Evolutionary conservation across 2,113 vertebrate genomes (phyloP).

Genomic region (Gobius niger): DNA sequence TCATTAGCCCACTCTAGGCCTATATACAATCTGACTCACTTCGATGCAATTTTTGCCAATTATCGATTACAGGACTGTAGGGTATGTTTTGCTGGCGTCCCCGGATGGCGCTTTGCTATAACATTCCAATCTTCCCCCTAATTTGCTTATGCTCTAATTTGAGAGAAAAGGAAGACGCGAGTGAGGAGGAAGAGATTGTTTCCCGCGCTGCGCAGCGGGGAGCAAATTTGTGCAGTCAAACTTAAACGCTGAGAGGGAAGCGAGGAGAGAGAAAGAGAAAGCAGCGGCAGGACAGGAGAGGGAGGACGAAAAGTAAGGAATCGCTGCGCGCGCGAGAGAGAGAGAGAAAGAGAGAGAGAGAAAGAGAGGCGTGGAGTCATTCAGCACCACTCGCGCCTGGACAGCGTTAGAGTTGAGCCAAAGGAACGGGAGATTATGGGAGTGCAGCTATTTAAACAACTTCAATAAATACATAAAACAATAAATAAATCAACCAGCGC

Average conservation of each 20-base stretch:
- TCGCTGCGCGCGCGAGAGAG: slow-evolving; percentile 29
- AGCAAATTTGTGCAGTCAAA: slow-evolving; percentile 44
- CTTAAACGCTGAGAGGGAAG: slow-evolving; percentile 35
- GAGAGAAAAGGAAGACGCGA: neutral
- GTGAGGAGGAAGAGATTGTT: neutral
- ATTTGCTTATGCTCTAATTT: slow-evolving; percentile 12
- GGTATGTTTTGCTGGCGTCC: slow-evolving; percentile 27
- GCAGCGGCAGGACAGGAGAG: slow-evolving; percentile 6
- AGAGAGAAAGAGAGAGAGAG: slow-evolving; percentile 30
- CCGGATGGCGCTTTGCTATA: slow-evolving; percentile 12
- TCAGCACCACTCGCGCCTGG: slow-evolving; percentile 68
- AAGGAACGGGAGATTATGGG: slow-evolving; percentile 19
- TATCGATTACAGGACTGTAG: slow-evolving; percentile 32
- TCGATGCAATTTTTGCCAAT: slow-evolving; percentile 15
- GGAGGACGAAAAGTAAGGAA: slow-evolving; percentile 38
- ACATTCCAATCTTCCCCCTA: neutral
- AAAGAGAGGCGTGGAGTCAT: slow-evolving; percentile 42
- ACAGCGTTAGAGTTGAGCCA: slow-evolving; percentile 55
- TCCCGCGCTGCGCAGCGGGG: slow-evolving; percentile 38
- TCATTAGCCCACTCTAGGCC: neutral
- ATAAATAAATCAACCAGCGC: neutral
- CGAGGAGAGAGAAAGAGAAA: slow-evolving; percentile 23
- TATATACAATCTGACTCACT: slow-evolving; percentile 20
- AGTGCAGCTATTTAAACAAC: neutral
- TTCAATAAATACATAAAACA: too few relatives aligned